A percentile compares a stretch with the other conserved stretches of the same genome.
phyloP scores from a whole-genome alignment of 2,888 invertebrate species.

The Brachyptera risi region DNA sequence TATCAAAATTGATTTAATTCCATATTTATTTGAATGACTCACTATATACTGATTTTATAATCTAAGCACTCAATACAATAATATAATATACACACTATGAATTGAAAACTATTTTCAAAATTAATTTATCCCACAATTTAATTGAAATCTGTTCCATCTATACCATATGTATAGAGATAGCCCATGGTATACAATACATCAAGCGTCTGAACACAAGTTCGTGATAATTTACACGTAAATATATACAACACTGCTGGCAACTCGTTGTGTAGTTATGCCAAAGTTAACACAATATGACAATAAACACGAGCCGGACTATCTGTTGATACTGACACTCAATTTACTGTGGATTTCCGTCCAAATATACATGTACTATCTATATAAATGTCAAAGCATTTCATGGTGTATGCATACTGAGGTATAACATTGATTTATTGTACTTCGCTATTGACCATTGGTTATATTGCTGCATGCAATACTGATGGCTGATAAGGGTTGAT shows the following conservation, averaged over 20 bases:
- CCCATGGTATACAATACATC: no score
- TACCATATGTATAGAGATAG: not conserved
- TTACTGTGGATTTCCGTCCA: slow-evolving; percentile 23
- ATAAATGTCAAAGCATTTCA: slow-evolving; percentile 32
- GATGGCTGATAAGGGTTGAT: slow-evolving; percentile 7
- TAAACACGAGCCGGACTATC: not conserved
- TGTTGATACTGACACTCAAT: slow-evolving; percentile 14
- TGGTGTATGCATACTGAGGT: slow-evolving; percentile 29
- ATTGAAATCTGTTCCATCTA: slow-evolving; percentile 2
- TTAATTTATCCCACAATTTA: not conserved
- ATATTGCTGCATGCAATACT: not conserved
- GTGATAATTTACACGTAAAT: no score
- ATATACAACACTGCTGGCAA: no score
- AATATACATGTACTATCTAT: no score
- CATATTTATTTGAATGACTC: no score
- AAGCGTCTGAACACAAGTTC: no score
- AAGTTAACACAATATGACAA: slow-evolving; percentile 18
- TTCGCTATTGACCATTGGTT: not conserved
- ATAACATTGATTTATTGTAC: slow-evolving; percentile 26
- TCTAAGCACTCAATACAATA: no score
- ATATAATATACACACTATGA: no score
- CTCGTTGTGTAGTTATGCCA: slow-evolving; percentile 18
- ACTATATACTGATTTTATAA: no score
- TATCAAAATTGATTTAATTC: no score
- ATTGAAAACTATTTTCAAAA: no score